Evolutionary conservation across 2,113 vertebrate species (phyloP).

Genomic region (Collichthys lucidus): DNA sequence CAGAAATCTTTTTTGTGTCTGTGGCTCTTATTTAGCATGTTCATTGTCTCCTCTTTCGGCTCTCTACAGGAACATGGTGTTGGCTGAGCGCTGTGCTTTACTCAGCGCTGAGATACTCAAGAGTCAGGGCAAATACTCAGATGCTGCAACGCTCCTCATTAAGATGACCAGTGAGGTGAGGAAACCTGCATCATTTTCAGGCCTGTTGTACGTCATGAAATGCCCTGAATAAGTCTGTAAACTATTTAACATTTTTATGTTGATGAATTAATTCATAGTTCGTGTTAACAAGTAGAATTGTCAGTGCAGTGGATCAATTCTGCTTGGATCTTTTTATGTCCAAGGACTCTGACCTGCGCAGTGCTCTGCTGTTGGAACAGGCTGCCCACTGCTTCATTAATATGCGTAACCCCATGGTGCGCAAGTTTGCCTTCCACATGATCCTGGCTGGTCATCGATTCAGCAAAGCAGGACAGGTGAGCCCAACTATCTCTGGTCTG

Average conservation of each 20-base stretch:
- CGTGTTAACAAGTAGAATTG: conserved; percentile 47
- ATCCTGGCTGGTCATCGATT: conserved; percentile 97
- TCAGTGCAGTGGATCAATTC: neutral
- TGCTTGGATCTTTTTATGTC: neutral
- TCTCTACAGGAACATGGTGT: conserved; percentile 90
- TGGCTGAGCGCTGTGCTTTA: conserved; percentile 96
- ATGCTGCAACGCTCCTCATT: conserved; percentile 96
- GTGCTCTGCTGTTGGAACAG: conserved; percentile 96
- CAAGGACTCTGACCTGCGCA: conserved; percentile 98
- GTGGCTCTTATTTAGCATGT: neutral
- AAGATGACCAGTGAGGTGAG: conserved; percentile 98
- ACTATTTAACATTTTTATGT: neutral
- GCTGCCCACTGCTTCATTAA: conserved; percentile 96
- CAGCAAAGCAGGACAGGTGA: conserved; percentile 98
- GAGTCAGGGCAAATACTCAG: conserved; percentile 96
- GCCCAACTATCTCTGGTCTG: neutral
- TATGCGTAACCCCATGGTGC: conserved; percentile 97
- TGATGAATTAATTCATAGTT: neutral
- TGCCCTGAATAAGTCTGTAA: neutral
- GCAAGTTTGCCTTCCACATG: conserved; percentile 99
- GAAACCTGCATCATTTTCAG: neutral
- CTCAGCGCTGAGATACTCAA: conserved; percentile 97
- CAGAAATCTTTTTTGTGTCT: neutral
- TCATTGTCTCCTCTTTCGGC: neutral
- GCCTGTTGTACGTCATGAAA: neutral